Conservation (phyloP, 2,888 invertebrate species). For the Pseudoips prasinana region DNA sequence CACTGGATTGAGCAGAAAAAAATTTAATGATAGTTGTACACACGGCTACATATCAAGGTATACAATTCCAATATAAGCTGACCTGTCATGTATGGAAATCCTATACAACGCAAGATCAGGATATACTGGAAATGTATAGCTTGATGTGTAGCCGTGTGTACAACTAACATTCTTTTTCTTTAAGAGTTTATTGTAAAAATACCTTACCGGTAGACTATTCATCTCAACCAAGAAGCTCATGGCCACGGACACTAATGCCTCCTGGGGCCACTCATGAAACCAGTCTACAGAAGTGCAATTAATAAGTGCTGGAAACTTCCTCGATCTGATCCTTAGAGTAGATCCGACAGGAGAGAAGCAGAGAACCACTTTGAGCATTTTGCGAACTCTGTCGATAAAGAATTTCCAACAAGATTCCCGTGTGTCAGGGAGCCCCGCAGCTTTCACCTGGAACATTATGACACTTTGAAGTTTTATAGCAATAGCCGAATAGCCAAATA, state of each 20-base stretch:
- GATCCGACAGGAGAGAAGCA: conserved; percentile 99
- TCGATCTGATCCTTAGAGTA: conserved; percentile 92
- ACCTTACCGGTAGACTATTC: conserved; percentile 87
- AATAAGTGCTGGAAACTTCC: conserved; percentile 97
- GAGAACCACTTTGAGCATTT: conserved; percentile 94
- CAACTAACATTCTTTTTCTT: no score
- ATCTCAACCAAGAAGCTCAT: conserved; percentile 92
- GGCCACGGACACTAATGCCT: conserved; percentile 96
- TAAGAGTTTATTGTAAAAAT: no score
- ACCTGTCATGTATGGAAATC: no score
- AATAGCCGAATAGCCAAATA: no score
- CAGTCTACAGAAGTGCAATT: conserved; percentile 98
- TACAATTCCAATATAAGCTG: no score
- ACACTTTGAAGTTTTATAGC: no score
- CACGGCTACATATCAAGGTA: no score
- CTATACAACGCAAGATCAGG: no score
- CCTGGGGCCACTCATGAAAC: conserved; percentile 99
- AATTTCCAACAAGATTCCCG: conserved; percentile 99
- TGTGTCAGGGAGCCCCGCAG: conserved; percentile 94
- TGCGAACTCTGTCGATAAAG: conserved; percentile 96
- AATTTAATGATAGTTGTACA: no score
- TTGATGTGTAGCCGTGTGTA: no score
- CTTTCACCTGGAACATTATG: conserved; percentile 83
- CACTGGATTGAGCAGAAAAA: no score
- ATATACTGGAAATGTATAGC: no score